Percentiles rank a stretch among this genome's conserved stretches.
Conservation (phyloP, 2,888 invertebrate species). For the Stenodera caucasica region DNA sequence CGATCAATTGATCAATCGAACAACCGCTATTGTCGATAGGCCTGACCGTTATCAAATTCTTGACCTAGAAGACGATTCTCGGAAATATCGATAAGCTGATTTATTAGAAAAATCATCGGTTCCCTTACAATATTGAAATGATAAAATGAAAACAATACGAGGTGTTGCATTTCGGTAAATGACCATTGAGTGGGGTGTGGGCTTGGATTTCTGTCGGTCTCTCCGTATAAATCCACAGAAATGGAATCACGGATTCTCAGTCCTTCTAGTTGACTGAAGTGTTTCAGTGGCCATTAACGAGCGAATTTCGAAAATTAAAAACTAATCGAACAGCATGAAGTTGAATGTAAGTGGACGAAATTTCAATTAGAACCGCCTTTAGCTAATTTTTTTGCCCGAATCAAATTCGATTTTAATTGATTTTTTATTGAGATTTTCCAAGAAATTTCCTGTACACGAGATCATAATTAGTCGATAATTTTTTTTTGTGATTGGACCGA, state of each 20-base stretch:
- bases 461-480: slow-evolving; percentile 7
- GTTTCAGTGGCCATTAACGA: neutral
- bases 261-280: neutral
- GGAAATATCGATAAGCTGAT: neutral
- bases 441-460: too few species aligned
- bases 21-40: neutral
- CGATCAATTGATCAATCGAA: neutral
- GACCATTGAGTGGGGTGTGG: neutral
- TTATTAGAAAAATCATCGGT: too few species aligned
- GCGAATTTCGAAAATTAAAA: neutral
- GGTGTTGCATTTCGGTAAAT: neutral
- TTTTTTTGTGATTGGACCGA: neutral
- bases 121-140: too few species aligned
- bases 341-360: slow-evolving; percentile 1
- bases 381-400: too few species aligned
- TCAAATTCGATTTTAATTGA: too few species aligned
- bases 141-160: neutral
- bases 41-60: neutral
- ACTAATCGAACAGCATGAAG: neutral
- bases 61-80: neutral
- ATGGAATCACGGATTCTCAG: slow-evolving; percentile 1
- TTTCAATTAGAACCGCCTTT: too few species aligned
- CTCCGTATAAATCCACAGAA: slow-evolving; percentile 7
- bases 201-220: neutral
- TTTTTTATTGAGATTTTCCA: too few species aligned